Evolutionary conservation across 2,113 vertebrate species (phyloP), one percentile per base, ranked within the genome.

Genomic region (Turnix velox): DNA sequence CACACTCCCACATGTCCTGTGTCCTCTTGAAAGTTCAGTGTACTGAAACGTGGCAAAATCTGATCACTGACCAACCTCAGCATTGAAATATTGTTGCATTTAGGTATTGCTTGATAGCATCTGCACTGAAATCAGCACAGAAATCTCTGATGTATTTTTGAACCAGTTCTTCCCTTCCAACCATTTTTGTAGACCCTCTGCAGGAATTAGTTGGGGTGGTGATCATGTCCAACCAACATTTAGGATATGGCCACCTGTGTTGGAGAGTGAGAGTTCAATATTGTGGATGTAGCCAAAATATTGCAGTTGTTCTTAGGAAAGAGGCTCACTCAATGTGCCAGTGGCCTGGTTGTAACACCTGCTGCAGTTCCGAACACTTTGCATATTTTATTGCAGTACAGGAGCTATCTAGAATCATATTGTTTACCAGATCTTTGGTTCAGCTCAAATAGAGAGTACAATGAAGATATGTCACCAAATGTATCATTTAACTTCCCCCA

Each of bases 261-360:
- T 37, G 57, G 25, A 73, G 6, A 61, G 8, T 5, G n/a, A 78
- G 28, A 35, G 20, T 23, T 74, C 27, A 58, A 2, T 4, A 37
- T 0, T 9, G 16, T 69, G 69, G 24, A 28, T 25, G 17, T 39
- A 58, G 22, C 27, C 48, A 37, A 8, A 71, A 49, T 14, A 67
- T 37, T 37, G 3, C 6, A 25, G 8, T 3, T 49, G 31, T 45
- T 12, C 25, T 80, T 20, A 66, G 30, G 39, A 46, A 35, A 85
- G 25, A 73, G 73, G 25, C 23, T 4, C 25, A 27, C 8, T 63
- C 40, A 45, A 3, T 2, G 0, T 48, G 9, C 24, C 3, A 2
- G 39, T 17, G 37, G 23, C 3, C 18, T 40, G 4, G 18, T 20
- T 67, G 6, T 35, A 43, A 59, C 2, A 43, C 3, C 20, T n/a